Conservation (phyloP, 2,113 vertebrate genomes). For the Brevimyrus niger region DNA sequence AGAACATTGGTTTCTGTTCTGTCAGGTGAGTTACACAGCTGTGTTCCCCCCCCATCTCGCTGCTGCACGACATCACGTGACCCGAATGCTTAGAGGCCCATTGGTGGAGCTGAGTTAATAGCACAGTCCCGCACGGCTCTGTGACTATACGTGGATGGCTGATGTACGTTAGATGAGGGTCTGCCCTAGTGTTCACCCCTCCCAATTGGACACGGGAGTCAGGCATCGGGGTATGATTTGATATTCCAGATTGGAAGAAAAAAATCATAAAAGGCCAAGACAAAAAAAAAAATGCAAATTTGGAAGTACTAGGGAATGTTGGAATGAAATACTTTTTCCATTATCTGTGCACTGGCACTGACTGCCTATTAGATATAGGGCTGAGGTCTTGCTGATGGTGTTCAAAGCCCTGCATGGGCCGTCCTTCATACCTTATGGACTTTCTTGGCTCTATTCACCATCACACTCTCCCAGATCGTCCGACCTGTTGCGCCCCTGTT, state of each 20-base stretch:
- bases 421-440: not conserved
- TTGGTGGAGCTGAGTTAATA: not conserved
- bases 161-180: not conserved
- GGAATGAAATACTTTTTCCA: not conserved
- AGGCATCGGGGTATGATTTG: not conserved
- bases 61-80: not conserved
- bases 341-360: not conserved
- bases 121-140: not conserved
- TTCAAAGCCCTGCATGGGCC: not conserved
- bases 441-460: not conserved
- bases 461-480: not conserved
- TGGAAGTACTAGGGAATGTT: not conserved
- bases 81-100: not conserved
- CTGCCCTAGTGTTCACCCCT: not conserved
- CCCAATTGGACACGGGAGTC: not conserved
- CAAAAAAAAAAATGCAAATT: not conserved
- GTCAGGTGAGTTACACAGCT: not conserved
- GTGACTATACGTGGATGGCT: not conserved
- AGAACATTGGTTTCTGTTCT: not conserved
- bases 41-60: not conserved
- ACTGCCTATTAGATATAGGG: not conserved
- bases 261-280: not conserved
- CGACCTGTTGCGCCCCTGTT: not conserved
- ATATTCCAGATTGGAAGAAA: not conserved
- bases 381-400: not conserved